Conservation (phyloP, 2,797 vertebrate species). For the Botia kubotai region DNA sequence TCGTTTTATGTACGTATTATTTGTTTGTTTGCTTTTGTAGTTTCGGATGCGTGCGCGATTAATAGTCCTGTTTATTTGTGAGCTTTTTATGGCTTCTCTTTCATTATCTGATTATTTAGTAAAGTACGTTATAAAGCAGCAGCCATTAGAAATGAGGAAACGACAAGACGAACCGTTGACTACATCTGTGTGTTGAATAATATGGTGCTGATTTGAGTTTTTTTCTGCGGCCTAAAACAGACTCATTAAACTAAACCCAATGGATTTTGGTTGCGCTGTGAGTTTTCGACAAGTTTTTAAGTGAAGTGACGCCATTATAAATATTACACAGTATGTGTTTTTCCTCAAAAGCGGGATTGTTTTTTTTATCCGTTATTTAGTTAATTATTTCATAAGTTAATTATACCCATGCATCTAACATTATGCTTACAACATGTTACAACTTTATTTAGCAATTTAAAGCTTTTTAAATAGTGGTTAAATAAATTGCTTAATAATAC, state of each 20-base stretch:
- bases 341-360: neutral
- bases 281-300: neutral
- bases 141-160: constrained; percentile 1
- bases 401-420: neutral
- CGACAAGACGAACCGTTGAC: neutral
- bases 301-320: neutral
- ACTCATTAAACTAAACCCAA: neutral
- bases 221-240: constrained; percentile 29
- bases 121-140: neutral
- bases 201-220: constrained; percentile 4
- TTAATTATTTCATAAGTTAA: neutral
- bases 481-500: too few species aligned
- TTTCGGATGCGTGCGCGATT: neutral
- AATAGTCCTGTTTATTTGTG: neutral
- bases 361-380: neutral
- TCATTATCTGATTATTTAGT: constrained; percentile 15
- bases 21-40: too few species aligned
- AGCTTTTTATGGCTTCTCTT: constrained; percentile 8
- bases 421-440: neutral
- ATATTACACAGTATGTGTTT: neutral
- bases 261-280: neutral
- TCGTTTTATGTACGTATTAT: too few species aligned
- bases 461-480: neutral
- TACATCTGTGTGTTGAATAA: neutral
- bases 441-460: neutral